Evolutionary conservation across 2,888 invertebrate species (phyloP), one percentile per base, ranked within the genome.

Genomic region (Acrocyrtus sp.): DNA sequence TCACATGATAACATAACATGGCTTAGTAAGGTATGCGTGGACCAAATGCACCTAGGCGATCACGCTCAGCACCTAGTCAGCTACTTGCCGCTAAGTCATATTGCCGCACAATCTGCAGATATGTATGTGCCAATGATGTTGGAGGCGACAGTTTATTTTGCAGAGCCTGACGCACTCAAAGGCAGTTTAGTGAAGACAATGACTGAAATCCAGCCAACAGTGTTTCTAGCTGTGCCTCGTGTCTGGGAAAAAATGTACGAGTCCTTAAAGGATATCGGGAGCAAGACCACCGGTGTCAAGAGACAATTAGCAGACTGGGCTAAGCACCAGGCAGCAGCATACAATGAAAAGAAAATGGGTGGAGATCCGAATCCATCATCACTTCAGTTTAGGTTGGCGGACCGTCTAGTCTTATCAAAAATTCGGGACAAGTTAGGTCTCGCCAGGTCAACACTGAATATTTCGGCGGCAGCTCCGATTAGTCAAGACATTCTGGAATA

Each of bases 221-320:
- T 87, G 74, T 94, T 96, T 82, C 85, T 96, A 75, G 95, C 91
- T 1, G 96, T 96, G 1, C 96, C 96, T 15, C 87, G 96, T 80
- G 95, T 96, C 3, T 96, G 91, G 91, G 96, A 96, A 85, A 96
- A 96, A 85, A 94, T 96, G 85, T 88, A 92, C 82, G 96, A 96
- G 82, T 92, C 91, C 82, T 92, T 96, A 88, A 88, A 90, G 83
- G 87, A 89, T 3, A 89, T 92, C 1, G 92, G 90, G 1, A 88
- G 90, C 2, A 87, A 90, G 53, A 91, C 89, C 75, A 90, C 92
- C 0, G 86, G 88, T 24, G 79, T 95, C 0, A 94, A 92, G 83
- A 89, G 88, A 68, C 88, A 88, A 83, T 88, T 96, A 48, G 88
- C 89, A 21, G 85, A 85, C 65, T 93, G 93, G 92, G 93, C 94